Evolutionary conservation across 2,113 vertebrate species (phyloP).

Genomic region (Tamias sibiricus): DNA sequence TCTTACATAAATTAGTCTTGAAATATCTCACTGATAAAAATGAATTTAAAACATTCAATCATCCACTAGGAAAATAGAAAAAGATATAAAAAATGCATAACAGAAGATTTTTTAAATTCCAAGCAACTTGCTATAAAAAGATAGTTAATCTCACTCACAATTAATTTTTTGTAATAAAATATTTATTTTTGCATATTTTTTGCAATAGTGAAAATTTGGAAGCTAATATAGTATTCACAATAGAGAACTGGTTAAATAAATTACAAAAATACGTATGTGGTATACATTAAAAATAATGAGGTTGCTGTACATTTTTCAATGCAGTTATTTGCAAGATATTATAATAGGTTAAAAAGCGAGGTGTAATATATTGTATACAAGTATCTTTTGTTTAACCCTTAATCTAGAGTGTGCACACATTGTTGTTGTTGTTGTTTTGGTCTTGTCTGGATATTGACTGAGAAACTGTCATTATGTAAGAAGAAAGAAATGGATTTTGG

Average conservation of each 20-base stretch:
- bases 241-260: background rate
- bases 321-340: background rate
- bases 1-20: background rate
- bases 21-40: background rate
- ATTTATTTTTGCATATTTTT: background rate
- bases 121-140: background rate
- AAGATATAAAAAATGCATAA: background rate
- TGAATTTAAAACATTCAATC: background rate
- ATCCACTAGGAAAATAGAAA: background rate
- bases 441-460: background rate
- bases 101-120: background rate
- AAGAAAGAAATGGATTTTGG: background rate
- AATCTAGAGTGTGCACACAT: background rate
- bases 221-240: background rate
- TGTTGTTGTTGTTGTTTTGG: too few species aligned
- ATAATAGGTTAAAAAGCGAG: background rate
- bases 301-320: background rate
- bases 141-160: background rate
- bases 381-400: background rate
- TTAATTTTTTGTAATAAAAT: background rate
- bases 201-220: background rate
- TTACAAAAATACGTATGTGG: background rate
- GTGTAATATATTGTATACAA: background rate
- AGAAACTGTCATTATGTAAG: background rate
- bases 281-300: background rate